Percentiles rank a stretch among this genome's conserved stretches.
These are phyloP conservation scores for Crypturellus undulatus DNA, from an alignment of 2,113 vertebrate genomes.

Conservation along the genomic window DNA sequence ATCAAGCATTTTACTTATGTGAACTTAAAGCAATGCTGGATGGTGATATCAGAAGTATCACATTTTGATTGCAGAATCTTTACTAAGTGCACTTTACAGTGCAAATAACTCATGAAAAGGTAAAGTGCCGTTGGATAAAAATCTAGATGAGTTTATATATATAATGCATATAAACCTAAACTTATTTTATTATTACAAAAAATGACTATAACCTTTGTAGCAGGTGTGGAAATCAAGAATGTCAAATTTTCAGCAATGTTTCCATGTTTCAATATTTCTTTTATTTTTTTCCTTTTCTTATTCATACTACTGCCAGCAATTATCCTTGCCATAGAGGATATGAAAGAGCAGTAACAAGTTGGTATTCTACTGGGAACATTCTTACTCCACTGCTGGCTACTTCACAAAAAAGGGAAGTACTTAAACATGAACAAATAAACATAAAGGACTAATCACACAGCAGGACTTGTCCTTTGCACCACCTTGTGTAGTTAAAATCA, in stretches of 20 bases:
- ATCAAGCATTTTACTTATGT: background rate
- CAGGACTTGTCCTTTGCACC: constrained; percentile 40
- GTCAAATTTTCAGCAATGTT: background rate
- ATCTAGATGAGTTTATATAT: background rate
- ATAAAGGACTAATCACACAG: constrained; percentile 66
- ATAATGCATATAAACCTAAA: background rate
- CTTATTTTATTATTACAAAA: background rate
- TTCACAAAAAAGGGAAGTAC: constrained; percentile 37
- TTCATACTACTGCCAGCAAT: background rate
- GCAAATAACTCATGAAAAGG: background rate
- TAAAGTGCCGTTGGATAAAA: background rate
- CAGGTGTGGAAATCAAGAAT: background rate
- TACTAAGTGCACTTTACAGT: background rate
- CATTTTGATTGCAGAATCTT: background rate
- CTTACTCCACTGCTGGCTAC: constrained; percentile 36
- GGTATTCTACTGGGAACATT: background rate
- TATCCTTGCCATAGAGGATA: background rate
- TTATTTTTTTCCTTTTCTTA: background rate
- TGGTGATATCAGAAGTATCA: background rate
- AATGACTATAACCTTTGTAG: background rate
- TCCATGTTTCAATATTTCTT: background rate
- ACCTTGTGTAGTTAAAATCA: constrained; percentile 53
- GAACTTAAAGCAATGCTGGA: background rate
- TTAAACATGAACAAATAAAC: constrained; percentile 63
- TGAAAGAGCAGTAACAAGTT: background rate